Percentiles rank a stretch among this genome's conserved stretches.
Conservation (phyloP, 2,888 invertebrate species). For the Volucella inanis region DNA sequence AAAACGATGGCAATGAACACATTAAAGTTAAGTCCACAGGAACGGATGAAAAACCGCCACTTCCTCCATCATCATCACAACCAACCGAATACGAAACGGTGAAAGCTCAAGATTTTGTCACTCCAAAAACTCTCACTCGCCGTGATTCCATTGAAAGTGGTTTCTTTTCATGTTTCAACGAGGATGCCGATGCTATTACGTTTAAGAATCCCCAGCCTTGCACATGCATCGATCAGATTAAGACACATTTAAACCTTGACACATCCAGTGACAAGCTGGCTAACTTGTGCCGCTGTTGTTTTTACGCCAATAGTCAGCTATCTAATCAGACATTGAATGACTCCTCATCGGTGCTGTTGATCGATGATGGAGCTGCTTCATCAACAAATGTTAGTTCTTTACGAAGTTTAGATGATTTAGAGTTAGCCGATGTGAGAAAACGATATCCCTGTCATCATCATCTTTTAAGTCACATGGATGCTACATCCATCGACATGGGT, state of each 20-base stretch:
- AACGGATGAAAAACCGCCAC: constrained; percentile 66
- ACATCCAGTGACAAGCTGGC: constrained; percentile 81
- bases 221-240: constrained; percentile 81
- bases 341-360: constrained; percentile 84
- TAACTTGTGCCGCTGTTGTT: constrained; percentile 82
- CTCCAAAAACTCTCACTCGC: constrained; percentile 84
- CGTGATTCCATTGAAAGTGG: constrained; percentile 95
- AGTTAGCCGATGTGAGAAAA: constrained; percentile 81
- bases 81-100: constrained; percentile 78
- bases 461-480: constrained; percentile 82
- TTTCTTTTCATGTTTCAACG: constrained; percentile 94
- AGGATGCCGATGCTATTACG: constrained; percentile 88
- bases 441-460: constrained; percentile 82
- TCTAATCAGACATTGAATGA: constrained; percentile 79
- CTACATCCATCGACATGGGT: constrained; percentile 83
- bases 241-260: constrained; percentile 80
- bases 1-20: constrained; percentile 76
- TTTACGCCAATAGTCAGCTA: constrained; percentile 77
- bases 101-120: constrained; percentile 77
- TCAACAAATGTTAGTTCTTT: constrained; percentile 85
- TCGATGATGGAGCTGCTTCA: constrained; percentile 84
- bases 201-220: constrained; percentile 75
- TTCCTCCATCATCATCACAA: constrained; percentile 76
- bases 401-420: constrained; percentile 86
- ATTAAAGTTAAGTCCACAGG: constrained; percentile 60